Evolutionary conservation across 2,888 invertebrate genomes (phyloP).

Genomic region (Zygogramma bicolorata): DNA sequence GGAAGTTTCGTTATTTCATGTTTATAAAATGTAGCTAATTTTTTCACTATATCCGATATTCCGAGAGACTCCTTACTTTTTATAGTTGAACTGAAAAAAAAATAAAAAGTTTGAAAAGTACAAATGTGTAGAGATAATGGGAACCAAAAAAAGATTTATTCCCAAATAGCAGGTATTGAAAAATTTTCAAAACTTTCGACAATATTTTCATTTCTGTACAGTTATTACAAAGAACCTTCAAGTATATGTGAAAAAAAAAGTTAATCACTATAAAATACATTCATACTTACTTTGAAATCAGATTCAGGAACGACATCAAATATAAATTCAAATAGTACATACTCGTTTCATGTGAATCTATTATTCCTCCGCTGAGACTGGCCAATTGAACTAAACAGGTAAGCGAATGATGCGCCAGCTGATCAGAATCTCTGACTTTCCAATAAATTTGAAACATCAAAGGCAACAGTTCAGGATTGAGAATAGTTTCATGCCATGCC

Average conservation of each 20-base stretch:
- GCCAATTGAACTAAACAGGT: constrained; percentile 87
- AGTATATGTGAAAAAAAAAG: no score
- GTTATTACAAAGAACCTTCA: no score
- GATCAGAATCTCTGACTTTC: constrained; percentile 82
- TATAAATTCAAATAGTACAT: constrained; percentile 72
- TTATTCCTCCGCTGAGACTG: constrained; percentile 74
- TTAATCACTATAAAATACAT: no score
- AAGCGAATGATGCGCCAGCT: constrained; percentile 82
- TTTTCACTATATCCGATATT: constrained; percentile 75
- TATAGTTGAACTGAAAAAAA: constrained; percentile 70
- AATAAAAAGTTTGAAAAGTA: no score
- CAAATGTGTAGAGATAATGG: no score
- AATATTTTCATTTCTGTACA: no score
- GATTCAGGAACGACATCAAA: constrained; percentile 72
- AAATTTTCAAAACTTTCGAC: no score
- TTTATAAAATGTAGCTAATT: constrained; percentile 73
- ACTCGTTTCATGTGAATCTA: constrained; percentile 66
- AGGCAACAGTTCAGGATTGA: constrained; percentile 80
- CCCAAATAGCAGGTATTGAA: no score
- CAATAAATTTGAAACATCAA: constrained; percentile 86
- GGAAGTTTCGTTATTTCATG: constrained; percentile 68
- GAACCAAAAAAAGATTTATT: no score
- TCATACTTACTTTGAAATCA: constrained; percentile 69
- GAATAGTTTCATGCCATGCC: constrained; percentile 82
- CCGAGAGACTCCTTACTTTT: constrained; percentile 77